phyloP scores from a whole-genome alignment of 2,888 invertebrate species.

The Drosophila setosimentum region DNA sequence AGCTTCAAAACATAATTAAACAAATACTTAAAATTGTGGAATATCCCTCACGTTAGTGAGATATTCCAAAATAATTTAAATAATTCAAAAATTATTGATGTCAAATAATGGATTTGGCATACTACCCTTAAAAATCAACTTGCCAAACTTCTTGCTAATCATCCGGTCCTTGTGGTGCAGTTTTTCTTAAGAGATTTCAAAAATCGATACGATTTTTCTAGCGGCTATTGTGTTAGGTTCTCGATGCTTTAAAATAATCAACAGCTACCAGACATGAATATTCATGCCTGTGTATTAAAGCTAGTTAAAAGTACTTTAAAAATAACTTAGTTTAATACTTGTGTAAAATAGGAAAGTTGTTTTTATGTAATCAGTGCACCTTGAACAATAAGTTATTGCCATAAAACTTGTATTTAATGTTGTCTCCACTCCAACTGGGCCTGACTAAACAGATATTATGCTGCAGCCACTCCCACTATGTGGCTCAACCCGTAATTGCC shows the following conservation, averaged over 20 bases:
- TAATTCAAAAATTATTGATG: not conserved
- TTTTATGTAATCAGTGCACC: not conserved
- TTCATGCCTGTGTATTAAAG: not conserved
- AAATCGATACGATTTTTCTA: not conserved
- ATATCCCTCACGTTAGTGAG: not conserved
- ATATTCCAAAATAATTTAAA: not conserved
- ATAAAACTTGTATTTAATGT: constrained; percentile 15
- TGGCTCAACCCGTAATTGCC: constrained; percentile 45
- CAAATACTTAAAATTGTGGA: not conserved
- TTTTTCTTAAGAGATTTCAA: not conserved
- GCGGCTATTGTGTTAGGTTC: not conserved
- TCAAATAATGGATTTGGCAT: not conserved
- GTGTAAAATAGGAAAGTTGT: constrained; percentile 10
- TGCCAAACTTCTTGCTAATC: not conserved
- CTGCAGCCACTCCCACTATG: constrained; percentile 12
- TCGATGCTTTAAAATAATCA: not conserved
- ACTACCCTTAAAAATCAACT: not conserved
- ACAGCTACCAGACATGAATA: not conserved
- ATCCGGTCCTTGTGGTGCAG: not conserved
- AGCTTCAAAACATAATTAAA: not conserved
- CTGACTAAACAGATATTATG: constrained; percentile 12
- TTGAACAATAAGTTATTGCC: constrained; percentile 15
- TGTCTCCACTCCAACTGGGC: not conserved
- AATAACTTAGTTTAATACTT: not conserved
- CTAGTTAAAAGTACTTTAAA: not conserved